phyloP scores from a whole-genome alignment of 2,888 invertebrate genomes.

The Athalia cordata region DNA sequence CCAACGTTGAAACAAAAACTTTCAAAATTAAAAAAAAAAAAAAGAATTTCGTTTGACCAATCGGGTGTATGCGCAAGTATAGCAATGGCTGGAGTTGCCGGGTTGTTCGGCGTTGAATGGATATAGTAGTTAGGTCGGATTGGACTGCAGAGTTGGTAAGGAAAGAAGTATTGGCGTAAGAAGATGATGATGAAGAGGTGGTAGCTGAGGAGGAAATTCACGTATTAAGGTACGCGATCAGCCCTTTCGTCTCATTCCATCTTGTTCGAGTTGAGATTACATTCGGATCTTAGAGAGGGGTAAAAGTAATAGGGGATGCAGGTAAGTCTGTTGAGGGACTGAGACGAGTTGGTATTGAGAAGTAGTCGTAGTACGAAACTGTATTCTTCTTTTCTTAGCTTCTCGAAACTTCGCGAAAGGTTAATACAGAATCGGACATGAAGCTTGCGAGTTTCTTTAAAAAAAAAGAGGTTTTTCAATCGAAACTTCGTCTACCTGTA shows the following conservation, averaged over 20 bases:
- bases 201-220: not conserved
- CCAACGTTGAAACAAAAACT: too few species aligned
- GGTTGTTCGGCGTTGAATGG: not conserved
- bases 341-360: slow-evolving; percentile 12
- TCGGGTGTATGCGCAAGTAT: too few species aligned
- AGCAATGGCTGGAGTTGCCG: slow-evolving; percentile 22
- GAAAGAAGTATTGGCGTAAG: slow-evolving; percentile 18
- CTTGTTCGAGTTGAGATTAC: slow-evolving; percentile 23
- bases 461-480: slow-evolving; percentile 6
- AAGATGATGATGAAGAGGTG: slow-evolving; percentile 9
- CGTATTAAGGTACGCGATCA: slow-evolving; percentile 9
- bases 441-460: slow-evolving; percentile 44
- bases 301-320: slow-evolving; percentile 24
- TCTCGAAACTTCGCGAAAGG: slow-evolving; percentile 48
- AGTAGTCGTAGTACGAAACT: not conserved
- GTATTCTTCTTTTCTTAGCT: slow-evolving; percentile 9
- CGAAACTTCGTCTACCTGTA: slow-evolving; percentile 16
- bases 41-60: not conserved
- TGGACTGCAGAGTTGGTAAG: not conserved
- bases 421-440: slow-evolving; percentile 44
- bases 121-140: slow-evolving; percentile 24
- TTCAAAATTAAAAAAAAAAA: not conserved
- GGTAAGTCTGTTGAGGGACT: not conserved
- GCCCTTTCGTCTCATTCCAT: slow-evolving; percentile 2
- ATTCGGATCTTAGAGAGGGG: slow-evolving; percentile 20